phyloP scores from a whole-genome alignment of 2,888 invertebrate species.

The Cheilosia vernalis region DNA sequence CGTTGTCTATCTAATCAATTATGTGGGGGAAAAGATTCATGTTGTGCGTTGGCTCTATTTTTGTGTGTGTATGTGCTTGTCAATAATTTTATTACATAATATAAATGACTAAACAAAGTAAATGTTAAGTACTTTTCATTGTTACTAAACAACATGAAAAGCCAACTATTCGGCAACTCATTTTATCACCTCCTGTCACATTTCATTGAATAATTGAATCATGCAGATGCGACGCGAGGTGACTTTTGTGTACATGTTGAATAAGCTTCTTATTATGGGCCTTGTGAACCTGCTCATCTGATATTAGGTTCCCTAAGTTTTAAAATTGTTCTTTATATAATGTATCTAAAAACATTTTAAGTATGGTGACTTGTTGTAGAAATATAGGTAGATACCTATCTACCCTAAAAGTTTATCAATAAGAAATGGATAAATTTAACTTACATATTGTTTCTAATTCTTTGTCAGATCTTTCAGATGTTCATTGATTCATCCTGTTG shows the following conservation, averaged over 20 bases:
- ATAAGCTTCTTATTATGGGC: not conserved
- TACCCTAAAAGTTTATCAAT: not conserved
- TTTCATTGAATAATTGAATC: not conserved
- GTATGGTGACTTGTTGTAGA: not conserved
- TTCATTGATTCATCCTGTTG: too few species aligned
- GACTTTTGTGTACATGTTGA: not conserved
- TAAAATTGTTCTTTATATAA: not conserved
- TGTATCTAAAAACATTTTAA: not conserved
- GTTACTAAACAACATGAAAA: slow-evolving; percentile 18
- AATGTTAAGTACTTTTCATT: slow-evolving; percentile 24
- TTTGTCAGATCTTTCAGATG: too few species aligned
- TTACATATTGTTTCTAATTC: too few species aligned
- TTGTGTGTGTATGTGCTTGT: slow-evolving; percentile 15
- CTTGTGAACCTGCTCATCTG: too few species aligned
- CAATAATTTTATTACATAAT: slow-evolving; percentile 22
- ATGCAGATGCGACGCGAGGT: not conserved
- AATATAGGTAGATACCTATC: too few species aligned
- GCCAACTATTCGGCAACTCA: slow-evolving; percentile 39
- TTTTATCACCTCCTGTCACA: not conserved
- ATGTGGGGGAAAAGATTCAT: not conserved
- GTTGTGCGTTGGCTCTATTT: slow-evolving; percentile 2
- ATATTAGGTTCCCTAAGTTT: too few species aligned
- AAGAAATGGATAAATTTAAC: not conserved
- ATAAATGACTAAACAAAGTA: slow-evolving; percentile 39
- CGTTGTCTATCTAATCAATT: slow-evolving; percentile 1